Percentiles rank a stretch among this genome's conserved stretches.
These are phyloP conservation scores for Meteorus cinctellus DNA, from an alignment of 2,888 invertebrate genomes.

Conservation along the genomic window DNA sequence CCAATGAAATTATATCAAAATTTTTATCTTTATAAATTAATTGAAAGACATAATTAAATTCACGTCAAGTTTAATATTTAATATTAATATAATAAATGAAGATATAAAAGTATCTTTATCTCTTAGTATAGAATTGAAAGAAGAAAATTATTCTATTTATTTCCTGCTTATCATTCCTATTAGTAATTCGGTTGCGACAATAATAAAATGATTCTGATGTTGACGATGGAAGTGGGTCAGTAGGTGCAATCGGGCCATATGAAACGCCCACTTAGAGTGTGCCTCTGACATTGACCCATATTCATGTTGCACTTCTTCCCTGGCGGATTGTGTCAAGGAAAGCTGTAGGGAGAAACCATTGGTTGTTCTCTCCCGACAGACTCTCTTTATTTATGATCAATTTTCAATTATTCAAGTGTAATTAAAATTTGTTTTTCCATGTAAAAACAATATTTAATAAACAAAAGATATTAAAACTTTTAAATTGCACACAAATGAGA, in stretches of 20 bases:
- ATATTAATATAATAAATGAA: too few relatives aligned
- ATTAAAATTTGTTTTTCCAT: too few relatives aligned
- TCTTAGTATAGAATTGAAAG: too few relatives aligned
- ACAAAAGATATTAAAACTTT: too few relatives aligned
- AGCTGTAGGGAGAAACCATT: slow-evolving; percentile 19
- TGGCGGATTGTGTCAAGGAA: slow-evolving; percentile 37
- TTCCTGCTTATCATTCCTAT: neutral
- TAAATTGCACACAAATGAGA: too few relatives aligned
- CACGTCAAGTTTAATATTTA: too few relatives aligned
- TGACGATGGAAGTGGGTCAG: slow-evolving; percentile 61
- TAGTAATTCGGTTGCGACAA: neutral
- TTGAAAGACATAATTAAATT: too few relatives aligned
- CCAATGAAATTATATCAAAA: too few relatives aligned
- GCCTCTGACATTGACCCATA: slow-evolving; percentile 68
- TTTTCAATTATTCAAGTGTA: neutral
- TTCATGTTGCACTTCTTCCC: slow-evolving; percentile 56
- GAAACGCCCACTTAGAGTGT: slow-evolving; percentile 50
- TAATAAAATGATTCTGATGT: slow-evolving; percentile 1
- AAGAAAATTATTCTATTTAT: neutral
- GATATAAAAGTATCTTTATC: too few relatives aligned
- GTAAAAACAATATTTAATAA: too few relatives aligned
- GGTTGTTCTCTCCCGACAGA: slow-evolving; percentile 1
- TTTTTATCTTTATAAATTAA: too few relatives aligned
- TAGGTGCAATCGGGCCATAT: slow-evolving; percentile 63
- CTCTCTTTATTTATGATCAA: neutral